Evolutionary conservation across 2,113 vertebrate genomes (phyloP).

Genomic region (Hoplias malabaricus): DNA sequence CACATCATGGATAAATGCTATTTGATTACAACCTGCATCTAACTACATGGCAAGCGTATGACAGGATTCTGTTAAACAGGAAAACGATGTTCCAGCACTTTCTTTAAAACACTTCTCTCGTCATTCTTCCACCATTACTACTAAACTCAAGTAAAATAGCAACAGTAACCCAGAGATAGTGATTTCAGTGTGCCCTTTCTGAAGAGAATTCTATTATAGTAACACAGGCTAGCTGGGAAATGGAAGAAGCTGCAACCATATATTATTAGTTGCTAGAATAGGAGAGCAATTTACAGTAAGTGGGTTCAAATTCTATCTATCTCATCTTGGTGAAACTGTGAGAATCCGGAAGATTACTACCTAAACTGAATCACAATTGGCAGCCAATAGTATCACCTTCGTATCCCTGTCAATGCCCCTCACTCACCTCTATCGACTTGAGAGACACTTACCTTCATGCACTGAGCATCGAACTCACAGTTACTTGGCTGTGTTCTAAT

Average conservation of each 20-base stretch:
- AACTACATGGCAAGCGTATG: neutral
- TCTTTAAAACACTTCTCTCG: neutral
- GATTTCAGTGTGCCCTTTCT: constrained; percentile 21
- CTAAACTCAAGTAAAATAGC: constrained; percentile 22
- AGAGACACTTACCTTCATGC: constrained; percentile 53
- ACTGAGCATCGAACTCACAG: constrained; percentile 26
- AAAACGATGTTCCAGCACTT: neutral
- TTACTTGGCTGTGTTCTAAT: constrained; percentile 34
- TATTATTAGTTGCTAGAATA: constrained; percentile 44
- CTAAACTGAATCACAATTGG: constrained; percentile 43
- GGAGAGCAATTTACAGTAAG: constrained; percentile 52
- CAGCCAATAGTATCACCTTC: constrained; percentile 37
- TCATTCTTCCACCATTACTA: constrained; percentile 11
- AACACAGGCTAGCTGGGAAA: constrained; percentile 29
- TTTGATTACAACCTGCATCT: neutral
- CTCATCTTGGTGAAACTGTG: constrained; percentile 39
- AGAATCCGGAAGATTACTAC: constrained; percentile 45
- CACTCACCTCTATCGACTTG: constrained; percentile 47
- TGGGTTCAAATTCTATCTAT: constrained; percentile 48
- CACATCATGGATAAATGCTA: neutral
- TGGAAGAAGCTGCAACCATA: constrained; percentile 31
- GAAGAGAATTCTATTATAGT: constrained; percentile 27
- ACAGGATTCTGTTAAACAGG: neutral
- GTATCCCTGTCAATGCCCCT: constrained; percentile 36
- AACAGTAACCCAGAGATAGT: constrained; percentile 4